Evolutionary conservation across 2,888 invertebrate species (phyloP).

Genomic region (Silvanus unidentatus): DNA sequence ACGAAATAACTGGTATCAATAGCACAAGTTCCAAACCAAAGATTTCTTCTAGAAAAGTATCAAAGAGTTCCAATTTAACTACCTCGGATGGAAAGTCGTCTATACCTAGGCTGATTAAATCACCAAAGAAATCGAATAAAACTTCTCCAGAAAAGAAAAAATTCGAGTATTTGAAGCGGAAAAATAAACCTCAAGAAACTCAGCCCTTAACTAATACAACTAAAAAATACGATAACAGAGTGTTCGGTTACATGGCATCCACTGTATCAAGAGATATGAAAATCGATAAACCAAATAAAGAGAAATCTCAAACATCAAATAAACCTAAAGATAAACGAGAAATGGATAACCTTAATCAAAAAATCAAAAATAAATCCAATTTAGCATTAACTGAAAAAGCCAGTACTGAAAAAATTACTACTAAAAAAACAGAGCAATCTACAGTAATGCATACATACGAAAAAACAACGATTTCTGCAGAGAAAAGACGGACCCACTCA

Average conservation of each 20-base stretch:
- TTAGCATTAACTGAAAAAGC: too few species aligned
- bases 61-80: constrained; percentile 2
- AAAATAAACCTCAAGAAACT: constrained; percentile 12
- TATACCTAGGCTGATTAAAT: constrained; percentile 10
- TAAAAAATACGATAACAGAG: constrained; percentile 33
- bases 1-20: constrained; percentile 27
- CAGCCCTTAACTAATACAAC: background rate
- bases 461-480: constrained; percentile 28
- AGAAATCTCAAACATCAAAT: constrained; percentile 9
- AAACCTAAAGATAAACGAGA: constrained; percentile 37
- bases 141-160: constrained; percentile 9
- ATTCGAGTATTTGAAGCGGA: constrained; percentile 18
- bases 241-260: constrained; percentile 56
- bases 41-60: constrained; percentile 5
- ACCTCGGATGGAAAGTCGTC: constrained; percentile 2
- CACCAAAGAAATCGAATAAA: background rate
- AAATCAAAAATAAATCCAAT: constrained; percentile 21
- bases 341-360: constrained; percentile 36
- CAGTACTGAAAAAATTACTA: background rate
- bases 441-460: constrained; percentile 22
- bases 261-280: constrained; percentile 54
- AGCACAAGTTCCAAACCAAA: constrained; percentile 16
- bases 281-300: constrained; percentile 39
- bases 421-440: constrained; percentile 11
- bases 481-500: constrained; percentile 25